Evolutionary conservation across 2,888 invertebrate species (phyloP).

Genomic region (Andrena bicolor): DNA sequence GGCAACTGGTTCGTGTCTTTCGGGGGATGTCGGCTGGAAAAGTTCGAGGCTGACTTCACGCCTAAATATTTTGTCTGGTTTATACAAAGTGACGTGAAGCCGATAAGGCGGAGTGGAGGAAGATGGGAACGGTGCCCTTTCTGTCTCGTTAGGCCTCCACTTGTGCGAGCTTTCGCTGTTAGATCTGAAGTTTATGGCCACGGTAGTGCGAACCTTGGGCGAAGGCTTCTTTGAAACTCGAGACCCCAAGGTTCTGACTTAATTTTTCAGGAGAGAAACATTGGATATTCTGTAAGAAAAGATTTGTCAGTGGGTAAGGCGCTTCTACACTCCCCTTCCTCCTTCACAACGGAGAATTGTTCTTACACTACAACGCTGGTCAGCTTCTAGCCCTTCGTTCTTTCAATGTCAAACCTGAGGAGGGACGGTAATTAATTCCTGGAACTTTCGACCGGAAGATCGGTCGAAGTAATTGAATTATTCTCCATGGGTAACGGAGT

Average conservation of each 20-base stretch:
- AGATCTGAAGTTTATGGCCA: slow-evolving; percentile 9
- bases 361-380: not conserved
- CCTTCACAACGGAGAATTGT: not conserved
- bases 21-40: slow-evolving; percentile 30
- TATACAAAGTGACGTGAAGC: slow-evolving; percentile 32
- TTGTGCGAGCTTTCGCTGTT: not conserved
- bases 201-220: no score
- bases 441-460: slow-evolving; percentile 66
- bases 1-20: slow-evolving; percentile 39
- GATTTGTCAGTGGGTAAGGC: no score
- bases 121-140: slow-evolving; percentile 1
- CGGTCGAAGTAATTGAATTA: slow-evolving; percentile 62
- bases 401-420: slow-evolving; percentile 34
- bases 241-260: not conserved
- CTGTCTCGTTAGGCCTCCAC: slow-evolving; percentile 15
- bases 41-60: slow-evolving; percentile 33
- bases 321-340: no score
- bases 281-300: no score
- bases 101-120: slow-evolving; percentile 25
- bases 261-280: no score
- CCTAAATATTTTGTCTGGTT: slow-evolving; percentile 54
- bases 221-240: not conserved
- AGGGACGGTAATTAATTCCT: slow-evolving; percentile 63
- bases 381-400: not conserved
- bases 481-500: slow-evolving; percentile 51